These are phyloP conservation scores for Rhorus exstirpatorius DNA, from an alignment of 2,888 invertebrate genomes.

Conservation along the genomic window DNA sequence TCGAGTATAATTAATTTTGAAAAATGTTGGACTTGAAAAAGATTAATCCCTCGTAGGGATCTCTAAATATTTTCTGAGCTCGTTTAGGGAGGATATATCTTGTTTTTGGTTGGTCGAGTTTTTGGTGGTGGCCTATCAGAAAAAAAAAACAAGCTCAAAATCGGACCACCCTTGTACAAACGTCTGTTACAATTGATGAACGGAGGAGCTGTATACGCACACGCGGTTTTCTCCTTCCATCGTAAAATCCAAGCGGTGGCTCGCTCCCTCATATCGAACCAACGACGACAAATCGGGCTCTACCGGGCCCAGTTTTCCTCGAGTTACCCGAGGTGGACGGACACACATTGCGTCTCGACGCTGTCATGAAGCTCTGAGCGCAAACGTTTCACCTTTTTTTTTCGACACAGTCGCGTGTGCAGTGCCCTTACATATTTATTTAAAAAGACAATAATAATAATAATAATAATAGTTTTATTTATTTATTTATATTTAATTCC, in stretches of 20 bases:
- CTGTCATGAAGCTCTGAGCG: constrained; percentile 69
- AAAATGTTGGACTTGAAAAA: no score
- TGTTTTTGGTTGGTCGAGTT: no score
- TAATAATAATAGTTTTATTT: neutral
- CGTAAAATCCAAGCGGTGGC: constrained; percentile 53
- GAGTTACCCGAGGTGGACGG: constrained; percentile 67
- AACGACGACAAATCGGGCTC: constrained; percentile 39
- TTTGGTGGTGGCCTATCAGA: no score
- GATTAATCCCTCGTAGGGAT: no score
- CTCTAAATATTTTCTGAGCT: no score
- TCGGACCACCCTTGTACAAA: neutral
- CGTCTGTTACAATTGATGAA: no score
- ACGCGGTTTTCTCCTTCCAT: constrained; percentile 67
- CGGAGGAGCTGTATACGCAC: constrained; percentile 10
- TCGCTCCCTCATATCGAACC: constrained; percentile 68
- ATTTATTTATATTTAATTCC: constrained; percentile 4
- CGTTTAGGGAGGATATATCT: no score
- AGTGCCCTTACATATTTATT: constrained; percentile 52
- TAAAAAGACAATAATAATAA: no score
- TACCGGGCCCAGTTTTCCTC: constrained; percentile 69
- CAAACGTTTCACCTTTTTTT: constrained; percentile 42
- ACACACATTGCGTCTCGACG: constrained; percentile 39
- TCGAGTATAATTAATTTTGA: no score
- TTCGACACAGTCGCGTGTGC: constrained; percentile 48
- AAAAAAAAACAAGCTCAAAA: no score